Percentiles rank a stretch among this genome's conserved stretches.
Conservation (phyloP, 2,797 vertebrate genomes). For the Pampus argenteus region DNA sequence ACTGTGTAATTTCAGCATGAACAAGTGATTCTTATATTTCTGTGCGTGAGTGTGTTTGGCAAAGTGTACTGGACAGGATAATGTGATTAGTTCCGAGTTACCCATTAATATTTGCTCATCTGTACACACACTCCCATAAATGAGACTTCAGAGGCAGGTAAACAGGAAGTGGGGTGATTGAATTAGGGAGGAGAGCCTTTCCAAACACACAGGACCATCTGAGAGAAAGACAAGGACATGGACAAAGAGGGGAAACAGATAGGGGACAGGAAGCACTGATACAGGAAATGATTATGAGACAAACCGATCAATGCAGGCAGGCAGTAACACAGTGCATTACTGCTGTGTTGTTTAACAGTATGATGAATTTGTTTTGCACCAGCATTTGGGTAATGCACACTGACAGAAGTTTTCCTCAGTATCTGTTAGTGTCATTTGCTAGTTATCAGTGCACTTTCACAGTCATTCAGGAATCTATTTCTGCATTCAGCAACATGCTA, state of each 20-base stretch:
- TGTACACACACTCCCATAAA: slow-evolving; percentile 17
- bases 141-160: slow-evolving; percentile 45
- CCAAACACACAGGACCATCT: slow-evolving; percentile 34
- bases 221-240: slow-evolving; percentile 36
- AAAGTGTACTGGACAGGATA: slow-evolving; percentile 37
- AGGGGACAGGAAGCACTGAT: slow-evolving; percentile 50
- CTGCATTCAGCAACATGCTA: background rate
- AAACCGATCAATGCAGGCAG: slow-evolving; percentile 30
- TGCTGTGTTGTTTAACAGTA: slow-evolving; percentile 27
- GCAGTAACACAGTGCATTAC: background rate
- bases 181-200: slow-evolving; percentile 60
- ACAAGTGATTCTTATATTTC: background rate
- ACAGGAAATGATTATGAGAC: slow-evolving; percentile 46
- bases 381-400: slow-evolving; percentile 6
- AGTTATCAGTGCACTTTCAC: background rate
- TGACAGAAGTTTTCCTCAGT: slow-evolving; percentile 12
- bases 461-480: background rate
- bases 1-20: background rate
- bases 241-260: slow-evolving; percentile 20
- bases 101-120: slow-evolving; percentile 58
- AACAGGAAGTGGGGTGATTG: slow-evolving; percentile 73
- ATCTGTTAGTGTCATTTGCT: background rate
- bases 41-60: slow-evolving; percentile 5
- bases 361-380: background rate
- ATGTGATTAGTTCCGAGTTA: slow-evolving; percentile 41